Conservation (phyloP, 2,888 invertebrate genomes). For the Octodonta nipae region DNA sequence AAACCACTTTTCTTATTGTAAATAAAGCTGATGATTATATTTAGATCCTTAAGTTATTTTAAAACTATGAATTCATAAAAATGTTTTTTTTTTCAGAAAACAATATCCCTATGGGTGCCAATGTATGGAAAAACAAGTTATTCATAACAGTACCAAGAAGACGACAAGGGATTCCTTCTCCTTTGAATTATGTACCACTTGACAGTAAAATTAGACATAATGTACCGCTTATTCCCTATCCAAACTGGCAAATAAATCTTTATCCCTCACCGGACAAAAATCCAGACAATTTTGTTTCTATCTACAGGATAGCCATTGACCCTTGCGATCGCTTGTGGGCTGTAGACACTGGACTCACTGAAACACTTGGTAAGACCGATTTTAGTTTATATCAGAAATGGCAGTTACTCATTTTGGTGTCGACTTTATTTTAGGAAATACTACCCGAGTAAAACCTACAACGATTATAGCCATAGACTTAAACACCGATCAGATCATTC, state of each 20-base stretch:
- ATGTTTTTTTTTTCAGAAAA: constrained; percentile 36
- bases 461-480: constrained; percentile 56
- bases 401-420: too few species aligned
- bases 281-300: constrained; percentile 42
- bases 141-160: constrained; percentile 63
- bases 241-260: constrained; percentile 46
- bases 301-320: constrained; percentile 59
- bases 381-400: too few species aligned
- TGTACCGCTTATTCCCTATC: constrained; percentile 45
- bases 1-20: too few species aligned
- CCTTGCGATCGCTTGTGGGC: constrained; percentile 64
- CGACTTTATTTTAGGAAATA: constrained; percentile 31
- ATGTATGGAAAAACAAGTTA: constrained; percentile 48
- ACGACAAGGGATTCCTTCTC: constrained; percentile 42
- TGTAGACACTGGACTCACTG: constrained; percentile 60
- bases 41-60: too few species aligned
- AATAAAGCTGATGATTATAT: too few species aligned
- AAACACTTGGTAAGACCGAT: constrained; percentile 52
- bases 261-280: constrained; percentile 29
- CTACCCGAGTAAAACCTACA: constrained; percentile 42
- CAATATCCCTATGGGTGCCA: constrained; percentile 55
- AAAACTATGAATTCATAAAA: too few species aligned
- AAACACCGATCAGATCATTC: constrained; percentile 45
- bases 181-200: constrained; percentile 35
- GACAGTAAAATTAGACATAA: constrained; percentile 29